These are phyloP conservation scores for Camarhynchus parvulus DNA, from an alignment of 2,113 vertebrate genomes.

Conservation along the genomic window DNA sequence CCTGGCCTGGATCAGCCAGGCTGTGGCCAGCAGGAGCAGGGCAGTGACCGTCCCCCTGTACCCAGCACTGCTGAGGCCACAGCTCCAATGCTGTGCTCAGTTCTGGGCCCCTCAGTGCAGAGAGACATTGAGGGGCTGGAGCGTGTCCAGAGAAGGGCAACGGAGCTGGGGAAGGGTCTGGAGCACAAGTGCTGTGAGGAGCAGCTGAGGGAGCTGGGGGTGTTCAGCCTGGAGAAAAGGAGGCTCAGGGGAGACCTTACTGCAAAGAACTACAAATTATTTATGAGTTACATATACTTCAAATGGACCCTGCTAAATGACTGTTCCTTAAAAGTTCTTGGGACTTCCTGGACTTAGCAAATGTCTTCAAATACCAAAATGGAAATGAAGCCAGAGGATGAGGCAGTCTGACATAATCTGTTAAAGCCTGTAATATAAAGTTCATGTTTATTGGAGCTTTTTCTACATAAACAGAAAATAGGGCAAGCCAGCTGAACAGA, in stretches of 20 bases:
- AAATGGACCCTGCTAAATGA: neutral
- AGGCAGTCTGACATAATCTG: neutral
- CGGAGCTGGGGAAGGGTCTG: neutral
- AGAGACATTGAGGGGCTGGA: neutral
- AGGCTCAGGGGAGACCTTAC: rapidly evolving
- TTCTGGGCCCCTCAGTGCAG: neutral
- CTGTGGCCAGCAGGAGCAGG: neutral
- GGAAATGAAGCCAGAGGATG: neutral
- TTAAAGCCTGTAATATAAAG: neutral
- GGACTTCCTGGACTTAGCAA: neutral
- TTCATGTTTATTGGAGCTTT: neutral
- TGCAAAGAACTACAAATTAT: neutral
- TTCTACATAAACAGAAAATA: neutral
- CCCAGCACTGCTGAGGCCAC: neutral
- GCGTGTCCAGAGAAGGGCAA: neutral
- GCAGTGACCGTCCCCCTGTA: neutral
- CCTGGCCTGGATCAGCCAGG: neutral
- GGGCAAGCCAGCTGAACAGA: neutral
- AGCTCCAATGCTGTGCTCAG: neutral
- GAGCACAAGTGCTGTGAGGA: neutral
- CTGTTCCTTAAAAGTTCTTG: neutral
- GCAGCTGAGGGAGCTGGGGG: neutral
- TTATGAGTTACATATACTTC: neutral
- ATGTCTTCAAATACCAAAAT: neutral
- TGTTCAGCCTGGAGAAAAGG: neutral